A percentile compares a stretch with the other conserved stretches of the same genome.
Conservation (phyloP, 1,140 invertebrate species). For the Zophobas morio region DNA sequence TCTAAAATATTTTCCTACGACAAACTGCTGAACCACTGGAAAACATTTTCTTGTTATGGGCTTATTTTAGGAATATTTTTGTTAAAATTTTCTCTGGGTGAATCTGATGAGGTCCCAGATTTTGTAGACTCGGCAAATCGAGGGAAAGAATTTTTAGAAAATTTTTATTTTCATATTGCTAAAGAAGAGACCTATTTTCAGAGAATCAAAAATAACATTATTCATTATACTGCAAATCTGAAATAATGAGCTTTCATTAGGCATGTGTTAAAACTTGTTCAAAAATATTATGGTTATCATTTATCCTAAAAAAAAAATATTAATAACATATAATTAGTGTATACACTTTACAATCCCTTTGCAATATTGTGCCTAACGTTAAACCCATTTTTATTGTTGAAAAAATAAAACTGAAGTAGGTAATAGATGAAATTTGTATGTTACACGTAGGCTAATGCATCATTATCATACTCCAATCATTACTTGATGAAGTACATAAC, state of each 20-base stretch:
- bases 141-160: constrained; percentile 6
- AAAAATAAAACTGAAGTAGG: too few relatives aligned
- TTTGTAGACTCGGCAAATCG: neutral
- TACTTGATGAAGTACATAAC: too few relatives aligned
- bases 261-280: neutral
- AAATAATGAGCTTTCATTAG: neutral
- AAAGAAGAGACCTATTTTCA: neutral
- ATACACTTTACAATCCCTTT: too few relatives aligned
- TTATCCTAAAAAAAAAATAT: too few relatives aligned
- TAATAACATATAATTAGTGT: too few relatives aligned
- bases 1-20: neutral
- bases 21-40: neutral
- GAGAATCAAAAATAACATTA: neutral
- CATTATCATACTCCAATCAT: too few relatives aligned
- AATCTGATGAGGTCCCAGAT: neutral
- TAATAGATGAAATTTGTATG: too few relatives aligned
- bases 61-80: neutral
- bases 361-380: too few relatives aligned
- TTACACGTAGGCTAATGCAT: too few relatives aligned
- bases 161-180: neutral
- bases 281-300: too few relatives aligned
- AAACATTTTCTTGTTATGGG: neutral
- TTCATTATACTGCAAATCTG: neutral
- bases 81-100: neutral
- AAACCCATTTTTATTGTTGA: too few relatives aligned